Conservation (phyloP, 2,797 vertebrate species). For the Pempheris klunzingeri region DNA sequence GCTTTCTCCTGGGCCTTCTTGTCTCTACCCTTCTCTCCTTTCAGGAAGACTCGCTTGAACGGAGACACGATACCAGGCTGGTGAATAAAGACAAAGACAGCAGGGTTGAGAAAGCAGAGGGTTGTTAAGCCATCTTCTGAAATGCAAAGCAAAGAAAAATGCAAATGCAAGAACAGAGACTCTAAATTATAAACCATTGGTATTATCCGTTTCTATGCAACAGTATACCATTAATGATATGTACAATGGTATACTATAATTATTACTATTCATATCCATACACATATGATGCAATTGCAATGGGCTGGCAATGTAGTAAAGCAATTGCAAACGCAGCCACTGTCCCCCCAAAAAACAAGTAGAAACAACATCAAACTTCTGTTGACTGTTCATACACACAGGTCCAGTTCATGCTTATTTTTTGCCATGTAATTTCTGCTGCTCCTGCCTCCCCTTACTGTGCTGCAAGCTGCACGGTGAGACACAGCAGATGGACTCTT, state of each 20-base stretch:
- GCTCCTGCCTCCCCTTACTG: constrained; percentile 2
- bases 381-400: no score
- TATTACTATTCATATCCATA: constrained; percentile 1
- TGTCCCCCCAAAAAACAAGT: background rate
- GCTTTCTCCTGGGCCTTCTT: constrained; percentile 98
- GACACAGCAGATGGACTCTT: constrained; percentile 19
- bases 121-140: background rate
- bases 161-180: background rate
- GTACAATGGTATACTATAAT: no score
- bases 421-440: constrained; percentile 38
- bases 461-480: constrained; percentile 4
- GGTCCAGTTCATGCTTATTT: no score
- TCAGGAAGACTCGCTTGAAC: constrained; percentile 98
- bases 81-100: constrained; percentile 54
- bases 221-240: background rate
- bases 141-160: no score
- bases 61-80: constrained; percentile 98
- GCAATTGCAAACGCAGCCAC: background rate
- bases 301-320: background rate
- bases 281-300: background rate
- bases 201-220: background rate
- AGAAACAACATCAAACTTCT: background rate
- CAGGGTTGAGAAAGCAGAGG: background rate
- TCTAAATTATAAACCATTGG: background rate
- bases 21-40: constrained; percentile 96